Conservation (phyloP, 1,140 invertebrate genomes). For the Thaumatotibia leucotreta region DNA sequence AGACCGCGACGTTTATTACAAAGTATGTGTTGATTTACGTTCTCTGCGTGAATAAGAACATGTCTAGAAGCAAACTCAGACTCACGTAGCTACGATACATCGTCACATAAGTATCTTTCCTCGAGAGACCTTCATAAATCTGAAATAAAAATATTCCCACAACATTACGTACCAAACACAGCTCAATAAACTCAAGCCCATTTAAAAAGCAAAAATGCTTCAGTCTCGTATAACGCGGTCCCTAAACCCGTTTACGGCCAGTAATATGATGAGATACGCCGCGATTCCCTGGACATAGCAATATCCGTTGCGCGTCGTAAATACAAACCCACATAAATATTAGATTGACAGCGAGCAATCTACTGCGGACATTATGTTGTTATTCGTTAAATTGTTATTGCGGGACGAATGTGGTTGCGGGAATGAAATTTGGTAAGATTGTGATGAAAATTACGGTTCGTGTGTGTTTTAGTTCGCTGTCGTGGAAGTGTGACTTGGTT, state of each 20-base stretch:
- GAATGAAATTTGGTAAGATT: slow-evolving; percentile 8
- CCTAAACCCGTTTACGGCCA: slow-evolving; percentile 30
- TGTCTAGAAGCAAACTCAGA: too few species aligned
- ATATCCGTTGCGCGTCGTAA: slow-evolving; percentile 44
- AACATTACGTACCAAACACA: not conserved
- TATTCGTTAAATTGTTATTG: slow-evolving; percentile 42
- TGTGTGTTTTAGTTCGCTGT: not conserved
- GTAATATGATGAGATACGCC: slow-evolving; percentile 42
- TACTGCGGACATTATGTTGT: slow-evolving; percentile 36
- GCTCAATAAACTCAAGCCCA: not conserved
- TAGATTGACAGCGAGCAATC: slow-evolving; percentile 47
- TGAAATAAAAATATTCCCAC: not conserved
- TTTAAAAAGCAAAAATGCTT: slow-evolving; percentile 9
- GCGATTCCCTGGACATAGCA: slow-evolving; percentile 42
- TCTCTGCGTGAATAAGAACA: too few species aligned
- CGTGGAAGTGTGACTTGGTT: not conserved
- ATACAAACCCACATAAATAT: slow-evolving; percentile 47
- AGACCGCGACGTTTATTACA: too few species aligned
- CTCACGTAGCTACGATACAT: not conserved
- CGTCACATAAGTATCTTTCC: not conserved
- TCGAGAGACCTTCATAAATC: not conserved
- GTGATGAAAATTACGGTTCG: slow-evolving; percentile 10
- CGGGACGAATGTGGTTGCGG: slow-evolving; percentile 6
- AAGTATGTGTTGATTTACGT: too few species aligned
- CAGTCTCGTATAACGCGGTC: slow-evolving; percentile 23